Evolutionary conservation across 1,140 invertebrate species (phyloP).

Genomic region (Diorhabda carinulata): DNA sequence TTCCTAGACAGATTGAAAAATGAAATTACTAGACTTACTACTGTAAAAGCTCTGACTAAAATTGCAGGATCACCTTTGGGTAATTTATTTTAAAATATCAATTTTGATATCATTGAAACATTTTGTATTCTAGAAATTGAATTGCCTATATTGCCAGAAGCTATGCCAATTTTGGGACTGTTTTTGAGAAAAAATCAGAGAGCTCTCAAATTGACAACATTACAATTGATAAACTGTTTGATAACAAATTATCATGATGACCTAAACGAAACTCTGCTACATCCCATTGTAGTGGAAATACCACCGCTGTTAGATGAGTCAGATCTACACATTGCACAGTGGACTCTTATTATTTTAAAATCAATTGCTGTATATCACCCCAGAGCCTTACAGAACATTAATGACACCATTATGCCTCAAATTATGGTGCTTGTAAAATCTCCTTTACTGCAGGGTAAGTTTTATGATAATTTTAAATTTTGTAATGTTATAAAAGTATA

Average conservation of each 20-base stretch:
- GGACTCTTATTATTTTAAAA: constrained; percentile 73
- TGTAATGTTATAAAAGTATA: not conserved
- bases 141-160: constrained; percentile 83
- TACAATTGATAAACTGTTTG: constrained; percentile 86
- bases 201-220: constrained; percentile 86
- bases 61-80: constrained; percentile 83
- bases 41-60: constrained; percentile 92
- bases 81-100: constrained; percentile 7
- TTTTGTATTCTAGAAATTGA: constrained; percentile 60
- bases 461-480: constrained; percentile 12
- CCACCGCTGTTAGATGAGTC: constrained; percentile 87
- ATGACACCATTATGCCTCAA: constrained; percentile 71
- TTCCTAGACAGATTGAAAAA: constrained; percentile 92
- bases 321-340: constrained; percentile 94
- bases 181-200: constrained; percentile 97
- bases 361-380: constrained; percentile 70
- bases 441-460: constrained; percentile 76
- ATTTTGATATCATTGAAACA: not conserved
- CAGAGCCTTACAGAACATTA: constrained; percentile 53
- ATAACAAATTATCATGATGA: constrained; percentile 44
- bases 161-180: constrained; percentile 85
- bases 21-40: constrained; percentile 94
- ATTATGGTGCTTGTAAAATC: constrained; percentile 84
- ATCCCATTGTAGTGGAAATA: constrained; percentile 65
- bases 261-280: constrained; percentile 38